phyloP scores from a whole-genome alignment of 2,888 invertebrate species.

The Sphecodes monilicornis region DNA sequence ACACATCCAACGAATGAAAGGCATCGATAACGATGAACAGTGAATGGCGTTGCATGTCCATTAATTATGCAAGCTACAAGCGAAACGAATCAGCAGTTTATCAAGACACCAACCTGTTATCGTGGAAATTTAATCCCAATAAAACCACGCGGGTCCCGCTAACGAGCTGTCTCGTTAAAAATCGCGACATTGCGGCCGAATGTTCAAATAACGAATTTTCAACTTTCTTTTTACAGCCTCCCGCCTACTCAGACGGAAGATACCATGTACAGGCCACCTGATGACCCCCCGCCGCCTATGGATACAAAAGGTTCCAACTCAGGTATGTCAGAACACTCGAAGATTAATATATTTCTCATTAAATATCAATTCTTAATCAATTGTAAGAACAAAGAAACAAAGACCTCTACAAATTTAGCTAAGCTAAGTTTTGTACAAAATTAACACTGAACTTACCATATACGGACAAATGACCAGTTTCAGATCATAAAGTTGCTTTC shows the following conservation, averaged over 20 bases:
- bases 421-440: no score
- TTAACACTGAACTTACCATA: no score
- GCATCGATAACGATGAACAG: not conserved
- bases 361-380: no score
- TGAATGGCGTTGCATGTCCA: slow-evolving; percentile 33
- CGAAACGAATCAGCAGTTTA: slow-evolving; percentile 38
- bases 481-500: no score
- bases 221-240: slow-evolving; percentile 87
- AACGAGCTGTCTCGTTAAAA: slow-evolving; percentile 45
- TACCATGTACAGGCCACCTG: slow-evolving; percentile 94
- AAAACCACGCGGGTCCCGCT: slow-evolving; percentile 24
- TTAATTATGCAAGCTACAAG: slow-evolving; percentile 45
- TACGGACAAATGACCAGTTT: no score
- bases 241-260: slow-evolving; percentile 91
- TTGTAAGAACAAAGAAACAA: no score
- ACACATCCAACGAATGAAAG: not conserved
- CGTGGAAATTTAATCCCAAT: slow-evolving; percentile 32
- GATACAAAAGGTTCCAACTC: slow-evolving; percentile 94
- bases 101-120: slow-evolving; percentile 24
- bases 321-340: slow-evolving; percentile 77
- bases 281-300: slow-evolving; percentile 94
- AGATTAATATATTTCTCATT: not conserved
- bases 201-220: slow-evolving; percentile 28
- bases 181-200: not conserved
- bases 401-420: no score